Conservation (phyloP, 2,797 vertebrate species). For the Rhinophrynus dorsalis region DNA sequence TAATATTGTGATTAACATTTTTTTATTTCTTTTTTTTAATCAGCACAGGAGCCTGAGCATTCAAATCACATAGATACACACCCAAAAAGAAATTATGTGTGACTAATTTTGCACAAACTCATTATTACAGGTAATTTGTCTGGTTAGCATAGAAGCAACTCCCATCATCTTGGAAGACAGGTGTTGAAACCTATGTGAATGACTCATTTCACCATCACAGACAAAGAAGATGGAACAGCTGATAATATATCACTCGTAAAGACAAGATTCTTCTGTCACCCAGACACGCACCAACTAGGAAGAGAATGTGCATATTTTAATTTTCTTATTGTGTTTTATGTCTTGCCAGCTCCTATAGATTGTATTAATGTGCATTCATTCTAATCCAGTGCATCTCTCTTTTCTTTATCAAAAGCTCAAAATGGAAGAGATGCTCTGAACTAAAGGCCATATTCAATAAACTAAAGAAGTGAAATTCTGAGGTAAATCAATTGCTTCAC, state of each 20-base stretch:
- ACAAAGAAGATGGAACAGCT: slow-evolving; percentile 56
- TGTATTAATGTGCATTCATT: too few relatives aligned
- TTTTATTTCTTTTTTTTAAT: too few relatives aligned
- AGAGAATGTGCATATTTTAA: too few relatives aligned
- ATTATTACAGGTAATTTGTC: slow-evolving; percentile 83
- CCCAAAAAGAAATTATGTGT: slow-evolving; percentile 72
- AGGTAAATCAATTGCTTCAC: too few relatives aligned
- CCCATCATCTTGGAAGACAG: slow-evolving; percentile 68
- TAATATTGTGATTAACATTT: too few relatives aligned
- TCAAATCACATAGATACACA: slow-evolving; percentile 18
- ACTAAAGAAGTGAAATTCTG: too few relatives aligned
- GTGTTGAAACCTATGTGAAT: slow-evolving; percentile 55
- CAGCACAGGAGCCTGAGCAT: background rate
- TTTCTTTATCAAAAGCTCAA: too few relatives aligned
- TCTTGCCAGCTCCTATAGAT: too few relatives aligned
- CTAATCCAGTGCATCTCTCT: too few relatives aligned
- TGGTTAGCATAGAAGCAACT: slow-evolving; percentile 72
- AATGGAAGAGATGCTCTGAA: too few relatives aligned
- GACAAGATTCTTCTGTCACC: slow-evolving; percentile 73
- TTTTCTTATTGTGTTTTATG: too few relatives aligned
- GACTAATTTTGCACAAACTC: slow-evolving; percentile 82
- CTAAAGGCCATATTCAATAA: too few relatives aligned
- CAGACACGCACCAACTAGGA: slow-evolving; percentile 57
- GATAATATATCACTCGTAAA: slow-evolving; percentile 74
- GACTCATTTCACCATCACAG: background rate